A percentile compares a stretch with the other conserved stretches of the same genome.
phyloP scores from a whole-genome alignment of 2,113 vertebrate genomes.

The Saguinus imperator region DNA sequence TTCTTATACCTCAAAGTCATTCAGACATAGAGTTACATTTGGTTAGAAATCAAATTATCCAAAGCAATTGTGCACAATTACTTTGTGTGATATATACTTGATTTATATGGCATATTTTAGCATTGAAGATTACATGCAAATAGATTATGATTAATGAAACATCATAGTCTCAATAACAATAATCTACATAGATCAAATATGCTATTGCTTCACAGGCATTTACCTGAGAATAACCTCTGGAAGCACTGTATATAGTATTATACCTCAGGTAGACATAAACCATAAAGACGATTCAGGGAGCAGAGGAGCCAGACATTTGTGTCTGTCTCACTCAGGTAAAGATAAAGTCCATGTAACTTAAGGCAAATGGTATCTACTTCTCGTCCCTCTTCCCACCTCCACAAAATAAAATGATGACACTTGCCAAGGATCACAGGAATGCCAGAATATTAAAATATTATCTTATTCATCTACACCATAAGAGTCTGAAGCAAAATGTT shows the following conservation, averaged over 20 bases:
- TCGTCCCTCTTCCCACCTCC: background rate
- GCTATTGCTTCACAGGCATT: constrained; percentile 7
- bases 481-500: constrained; percentile 22
- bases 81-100: background rate
- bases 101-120: background rate
- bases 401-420: constrained; percentile 58
- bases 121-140: background rate
- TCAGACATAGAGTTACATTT: background rate
- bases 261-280: constrained; percentile 42
- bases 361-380: constrained; percentile 26
- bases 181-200: constrained; percentile 31
- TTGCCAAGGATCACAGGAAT: background rate
- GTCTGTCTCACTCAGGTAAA: constrained; percentile 14
- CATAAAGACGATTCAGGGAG: constrained; percentile 16
- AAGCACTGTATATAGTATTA: background rate
- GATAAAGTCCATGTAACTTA: background rate
- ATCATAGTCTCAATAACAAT: background rate
- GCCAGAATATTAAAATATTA: background rate
- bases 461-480: background rate
- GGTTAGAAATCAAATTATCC: constrained; percentile 22
- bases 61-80: constrained; percentile 21
- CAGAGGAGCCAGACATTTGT: constrained; percentile 18
- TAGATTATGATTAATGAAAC: constrained; percentile 49
- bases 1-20: background rate
- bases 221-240: constrained; percentile 44